A percentile compares a stretch with the other conserved stretches of the same genome.
Conservation (phyloP, 1,140 invertebrate species). For the Drosophila pachea region DNA sequence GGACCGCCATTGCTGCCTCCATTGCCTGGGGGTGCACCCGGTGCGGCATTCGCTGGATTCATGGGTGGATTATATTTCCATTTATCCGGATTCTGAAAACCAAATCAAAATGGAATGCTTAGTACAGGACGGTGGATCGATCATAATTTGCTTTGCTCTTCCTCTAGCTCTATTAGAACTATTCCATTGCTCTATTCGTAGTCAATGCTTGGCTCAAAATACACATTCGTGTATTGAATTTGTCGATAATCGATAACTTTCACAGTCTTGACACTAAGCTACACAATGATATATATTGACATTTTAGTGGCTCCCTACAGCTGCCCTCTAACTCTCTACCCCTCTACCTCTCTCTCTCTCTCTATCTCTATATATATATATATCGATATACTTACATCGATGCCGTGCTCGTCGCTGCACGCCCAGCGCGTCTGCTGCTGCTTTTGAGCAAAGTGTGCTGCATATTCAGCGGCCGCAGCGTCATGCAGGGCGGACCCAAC, state of each 20-base stretch:
- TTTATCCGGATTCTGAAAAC: constrained; percentile 82
- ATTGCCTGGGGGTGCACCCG: constrained; percentile 64
- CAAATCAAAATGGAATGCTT: constrained; percentile 7
- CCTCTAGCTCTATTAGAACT: neutral
- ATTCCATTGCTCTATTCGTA: neutral
- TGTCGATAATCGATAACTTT: too few relatives aligned
- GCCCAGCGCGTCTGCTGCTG: constrained; percentile 76
- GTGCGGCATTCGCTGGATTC: constrained; percentile 72
- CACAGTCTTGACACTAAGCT: too few relatives aligned
- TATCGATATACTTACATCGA: constrained; percentile 71
- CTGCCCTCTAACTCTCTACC: too few relatives aligned
- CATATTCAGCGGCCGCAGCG: constrained; percentile 71
- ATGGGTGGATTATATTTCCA: constrained; percentile 82
- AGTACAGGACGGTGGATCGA: too few relatives aligned
- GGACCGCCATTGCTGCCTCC: constrained; percentile 65
- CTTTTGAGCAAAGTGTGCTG: constrained; percentile 74
- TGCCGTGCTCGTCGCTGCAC: constrained; percentile 75
- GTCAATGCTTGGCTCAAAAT: too few relatives aligned
- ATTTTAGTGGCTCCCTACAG: too few relatives aligned
- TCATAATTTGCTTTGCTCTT: too few relatives aligned
- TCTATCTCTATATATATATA: neutral
- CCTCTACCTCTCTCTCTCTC: too few relatives aligned
- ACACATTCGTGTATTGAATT: neutral
- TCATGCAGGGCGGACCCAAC: constrained; percentile 64
- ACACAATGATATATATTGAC: too few relatives aligned